A percentile compares a stretch with the other conserved stretches of the same genome.
These are phyloP conservation scores for Fregetta grallaria DNA, from an alignment of 2,113 vertebrate genomes.

Conservation along the genomic window DNA sequence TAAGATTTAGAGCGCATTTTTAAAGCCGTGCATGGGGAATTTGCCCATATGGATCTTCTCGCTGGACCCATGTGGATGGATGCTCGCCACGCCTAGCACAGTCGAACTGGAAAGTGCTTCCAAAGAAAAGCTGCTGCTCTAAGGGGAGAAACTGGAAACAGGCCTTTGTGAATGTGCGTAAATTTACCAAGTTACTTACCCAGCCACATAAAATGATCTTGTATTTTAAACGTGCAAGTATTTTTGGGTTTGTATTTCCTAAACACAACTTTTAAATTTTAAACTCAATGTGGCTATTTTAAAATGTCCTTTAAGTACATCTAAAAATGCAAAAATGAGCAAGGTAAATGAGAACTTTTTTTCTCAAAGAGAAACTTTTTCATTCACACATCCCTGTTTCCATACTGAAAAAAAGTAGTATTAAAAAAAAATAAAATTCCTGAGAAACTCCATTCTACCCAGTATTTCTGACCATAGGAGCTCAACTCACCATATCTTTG, in stretches of 20 bases:
- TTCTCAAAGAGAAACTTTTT: neutral
- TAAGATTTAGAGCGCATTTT: neutral
- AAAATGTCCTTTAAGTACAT: neutral
- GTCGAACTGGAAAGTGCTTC: neutral
- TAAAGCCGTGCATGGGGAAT: neutral
- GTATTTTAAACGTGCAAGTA: neutral
- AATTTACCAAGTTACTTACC: neutral
- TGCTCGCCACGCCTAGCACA: accelerated
- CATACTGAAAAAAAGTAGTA: neutral
- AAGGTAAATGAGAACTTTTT: neutral
- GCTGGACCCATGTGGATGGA: neutral
- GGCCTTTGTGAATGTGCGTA: neutral
- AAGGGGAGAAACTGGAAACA: neutral
- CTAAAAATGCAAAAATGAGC: neutral
- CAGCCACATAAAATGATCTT: neutral
- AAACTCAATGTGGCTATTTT: neutral
- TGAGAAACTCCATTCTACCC: neutral
- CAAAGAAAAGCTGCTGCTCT: neutral
- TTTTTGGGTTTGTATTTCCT: neutral
- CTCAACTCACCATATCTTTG: neutral
- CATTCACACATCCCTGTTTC: neutral
- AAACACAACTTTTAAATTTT: neutral
- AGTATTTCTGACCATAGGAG: neutral
- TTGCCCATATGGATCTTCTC: neutral
- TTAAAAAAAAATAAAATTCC: neutral